phyloP scores from a whole-genome alignment of 1,140 invertebrate genomes.

The Doryteuthis pealeii region DNA sequence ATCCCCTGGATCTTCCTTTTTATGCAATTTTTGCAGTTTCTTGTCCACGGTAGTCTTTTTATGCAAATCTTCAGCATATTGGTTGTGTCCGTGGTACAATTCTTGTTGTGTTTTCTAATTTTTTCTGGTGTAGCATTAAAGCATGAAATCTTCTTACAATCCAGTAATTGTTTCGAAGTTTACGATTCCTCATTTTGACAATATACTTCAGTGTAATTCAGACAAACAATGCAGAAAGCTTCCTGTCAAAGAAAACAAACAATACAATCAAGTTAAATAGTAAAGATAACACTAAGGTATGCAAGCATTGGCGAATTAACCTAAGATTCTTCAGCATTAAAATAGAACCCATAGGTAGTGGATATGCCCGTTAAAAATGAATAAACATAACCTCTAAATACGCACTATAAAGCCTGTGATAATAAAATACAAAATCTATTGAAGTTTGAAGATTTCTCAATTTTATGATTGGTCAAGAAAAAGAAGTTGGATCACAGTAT shows the following conservation, averaged over 20 bases:
- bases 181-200: neutral
- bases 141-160: neutral
- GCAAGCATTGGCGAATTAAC: too few relatives aligned
- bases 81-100: neutral
- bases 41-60: neutral
- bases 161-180: neutral
- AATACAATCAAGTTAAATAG: too few relatives aligned
- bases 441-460: too few relatives aligned
- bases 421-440: too few relatives aligned
- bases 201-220: neutral
- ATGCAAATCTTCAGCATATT: neutral
- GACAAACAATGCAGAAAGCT: neutral
- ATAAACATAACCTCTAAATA: too few relatives aligned
- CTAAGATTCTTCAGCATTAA: too few relatives aligned
- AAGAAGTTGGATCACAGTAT: too few relatives aligned
- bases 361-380: too few relatives aligned
- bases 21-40: neutral
- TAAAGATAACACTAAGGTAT: too few relatives aligned
- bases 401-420: too few relatives aligned
- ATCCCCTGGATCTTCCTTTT: neutral
- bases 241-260: neutral
- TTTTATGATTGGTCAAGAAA: too few relatives aligned
- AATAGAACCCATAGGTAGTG: too few relatives aligned
- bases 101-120: neutral
- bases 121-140: neutral